A percentile compares a stretch with the other conserved stretches of the same genome.
Conservation (phyloP, 2,888 invertebrate species). For the Cerastis rubricosa region DNA sequence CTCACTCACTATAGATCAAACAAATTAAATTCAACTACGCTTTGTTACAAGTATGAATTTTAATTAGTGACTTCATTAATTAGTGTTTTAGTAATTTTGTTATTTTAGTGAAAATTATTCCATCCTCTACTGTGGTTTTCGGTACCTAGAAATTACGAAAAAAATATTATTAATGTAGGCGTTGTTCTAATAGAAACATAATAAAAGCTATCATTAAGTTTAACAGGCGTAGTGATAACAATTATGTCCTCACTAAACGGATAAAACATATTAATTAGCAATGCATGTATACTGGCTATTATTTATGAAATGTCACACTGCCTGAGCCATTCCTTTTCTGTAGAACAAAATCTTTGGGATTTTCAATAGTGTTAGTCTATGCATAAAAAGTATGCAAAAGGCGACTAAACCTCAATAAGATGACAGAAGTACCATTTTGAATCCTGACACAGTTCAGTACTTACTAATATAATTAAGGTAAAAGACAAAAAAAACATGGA, state of each 20-base stretch:
- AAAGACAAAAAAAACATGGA: slow-evolving; percentile 2
- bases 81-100: not conserved
- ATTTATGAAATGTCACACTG: too few species aligned
- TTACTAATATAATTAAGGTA: not conserved
- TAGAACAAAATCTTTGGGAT: too few species aligned
- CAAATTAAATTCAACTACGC: slow-evolving; percentile 26
- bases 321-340: not conserved
- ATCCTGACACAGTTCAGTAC: not conserved
- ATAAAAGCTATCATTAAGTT: not conserved
- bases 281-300: not conserved
- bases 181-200: not conserved
- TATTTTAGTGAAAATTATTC: not conserved
- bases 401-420: not conserved
- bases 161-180: not conserved
- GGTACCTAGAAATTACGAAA: too few species aligned
- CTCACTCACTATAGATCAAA: slow-evolving; percentile 23
- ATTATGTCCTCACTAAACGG: not conserved
- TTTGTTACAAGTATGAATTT: slow-evolving; percentile 25
- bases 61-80: slow-evolving; percentile 15
- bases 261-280: not conserved
- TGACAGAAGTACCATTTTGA: not conserved
- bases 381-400: not conserved
- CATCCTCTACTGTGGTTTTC: not conserved
- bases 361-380: not conserved
- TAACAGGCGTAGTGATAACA: not conserved